phyloP scores from a whole-genome alignment of 2,113 vertebrate genomes.

The Glaucomys volans region DNA sequence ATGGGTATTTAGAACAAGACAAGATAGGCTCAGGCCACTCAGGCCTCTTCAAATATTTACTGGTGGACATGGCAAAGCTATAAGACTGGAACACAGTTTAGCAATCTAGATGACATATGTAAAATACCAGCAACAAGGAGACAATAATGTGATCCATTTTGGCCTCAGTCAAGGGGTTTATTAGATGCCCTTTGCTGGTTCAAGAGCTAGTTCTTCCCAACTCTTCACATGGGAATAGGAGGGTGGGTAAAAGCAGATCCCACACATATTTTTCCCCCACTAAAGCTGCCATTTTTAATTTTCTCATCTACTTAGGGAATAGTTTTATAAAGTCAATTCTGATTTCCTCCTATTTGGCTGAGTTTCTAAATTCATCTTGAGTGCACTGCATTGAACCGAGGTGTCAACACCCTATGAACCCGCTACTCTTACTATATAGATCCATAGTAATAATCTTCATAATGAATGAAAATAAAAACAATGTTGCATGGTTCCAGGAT shows the following conservation, averaged over 20 bases:
- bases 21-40: not conserved
- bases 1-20: not conserved
- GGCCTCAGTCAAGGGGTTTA: not conserved
- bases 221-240: not conserved
- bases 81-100: not conserved
- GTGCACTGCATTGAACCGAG: not conserved
- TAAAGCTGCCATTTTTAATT: not conserved
- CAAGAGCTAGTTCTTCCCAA: not conserved
- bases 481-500: not conserved
- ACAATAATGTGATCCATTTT: not conserved
- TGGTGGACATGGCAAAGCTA: not conserved
- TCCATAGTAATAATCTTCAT: not conserved
- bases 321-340: conserved; percentile 34
- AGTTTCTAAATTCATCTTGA: not conserved
- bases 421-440: not conserved
- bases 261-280: not conserved
- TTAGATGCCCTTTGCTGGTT: not conserved
- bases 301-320: not conserved
- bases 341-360: not conserved
- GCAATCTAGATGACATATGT: not conserved
- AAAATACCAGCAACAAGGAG: not conserved
- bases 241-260: not conserved
- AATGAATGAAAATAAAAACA: not conserved
- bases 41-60: not conserved
- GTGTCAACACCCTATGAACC: not conserved